A percentile compares a stretch with the other conserved stretches of the same genome.
Evolutionary conservation across 2,888 invertebrate genomes (phyloP).

Genomic region (Clepsis dumicolana): DNA sequence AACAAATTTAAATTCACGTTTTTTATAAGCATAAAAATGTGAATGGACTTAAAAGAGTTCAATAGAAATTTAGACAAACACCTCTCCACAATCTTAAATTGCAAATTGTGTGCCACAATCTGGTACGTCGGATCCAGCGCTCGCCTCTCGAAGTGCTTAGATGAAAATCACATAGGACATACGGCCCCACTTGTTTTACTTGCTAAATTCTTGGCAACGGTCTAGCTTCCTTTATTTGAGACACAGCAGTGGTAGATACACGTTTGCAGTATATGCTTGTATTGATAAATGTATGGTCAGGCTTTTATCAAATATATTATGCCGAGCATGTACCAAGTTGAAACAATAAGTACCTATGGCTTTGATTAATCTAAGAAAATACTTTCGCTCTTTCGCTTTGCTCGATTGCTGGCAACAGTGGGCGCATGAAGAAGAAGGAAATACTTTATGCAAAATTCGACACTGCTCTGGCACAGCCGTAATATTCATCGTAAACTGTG

Average conservation of each 20-base stretch:
- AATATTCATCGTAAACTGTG: constrained; percentile 28
- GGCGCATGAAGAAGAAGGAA: not conserved
- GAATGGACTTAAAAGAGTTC: not conserved
- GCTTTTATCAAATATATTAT: not conserved
- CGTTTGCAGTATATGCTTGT: not conserved
- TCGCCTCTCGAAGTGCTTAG: constrained; percentile 34
- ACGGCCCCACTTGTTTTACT: constrained; percentile 37
- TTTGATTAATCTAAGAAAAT: too few species aligned
- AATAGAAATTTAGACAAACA: not conserved
- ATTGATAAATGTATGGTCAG: not conserved
- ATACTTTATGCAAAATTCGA: not conserved
- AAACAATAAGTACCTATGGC: too few species aligned
- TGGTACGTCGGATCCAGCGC: constrained; percentile 6
- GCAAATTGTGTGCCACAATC: constrained; percentile 1
- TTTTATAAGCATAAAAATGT: constrained; percentile 21
- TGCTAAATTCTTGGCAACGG: constrained; percentile 41
- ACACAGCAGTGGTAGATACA: not conserved
- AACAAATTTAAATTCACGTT: constrained; percentile 31
- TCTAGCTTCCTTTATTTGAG: constrained; percentile 29
- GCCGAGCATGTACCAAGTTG: too few species aligned
- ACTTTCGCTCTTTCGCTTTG: too few species aligned
- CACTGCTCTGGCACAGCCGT: constrained; percentile 2
- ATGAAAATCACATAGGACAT: constrained; percentile 42
- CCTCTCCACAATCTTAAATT: not conserved
- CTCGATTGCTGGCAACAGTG: too few species aligned